Base-by-base conservation (phyloP, 1,140 invertebrate species). In the Dendrolimus kikuchii region DNA sequence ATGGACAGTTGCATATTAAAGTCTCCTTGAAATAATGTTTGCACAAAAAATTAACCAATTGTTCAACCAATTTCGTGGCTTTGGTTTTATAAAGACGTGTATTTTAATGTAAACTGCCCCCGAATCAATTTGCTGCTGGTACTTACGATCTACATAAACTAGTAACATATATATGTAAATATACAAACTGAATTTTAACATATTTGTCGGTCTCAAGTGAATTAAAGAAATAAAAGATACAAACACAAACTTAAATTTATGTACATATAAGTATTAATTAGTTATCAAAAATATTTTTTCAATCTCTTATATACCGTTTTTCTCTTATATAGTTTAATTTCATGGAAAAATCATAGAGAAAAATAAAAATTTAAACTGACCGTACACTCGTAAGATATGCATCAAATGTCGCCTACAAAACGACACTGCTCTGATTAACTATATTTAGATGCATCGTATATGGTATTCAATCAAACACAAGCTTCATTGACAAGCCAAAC, bases 391-490 rank as follows among this genome's bases (percentile, higher is more conserved):
- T 5, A n/a, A 9, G 41, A 50, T 39, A 46, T 10, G 40, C 46
- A 53, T 53, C n/a, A 43, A 9, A 46, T 46, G 6, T 43, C 53
- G 46, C 58, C 58, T 46, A 60, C 59, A 1, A 7, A 23, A 7
- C 46, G 40, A 54, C 51, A 51, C 40, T 61, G 59, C 59, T 57
- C 59, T 48, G 49, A 46, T 57, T 61, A 45, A 51, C 59, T 61
- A 57, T 61, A 57, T 61, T 39, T 51, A 57, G 54, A 23, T 7
- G 8, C 37, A 7, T 36, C 51, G 43, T 46, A 56, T 49, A 60
- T 49, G 59, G 59, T 37, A 7, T 4, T 38, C 9, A 40, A 53
- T 56, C 46, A 53, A 51, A 53, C 40, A 39, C 41, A 51, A 38
- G 50, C 44, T 42, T 44, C 5, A 6, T 23, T 23, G 23, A 23